Conservation (phyloP, 2,797 vertebrate species). For the Gymnopithys bicolor region DNA sequence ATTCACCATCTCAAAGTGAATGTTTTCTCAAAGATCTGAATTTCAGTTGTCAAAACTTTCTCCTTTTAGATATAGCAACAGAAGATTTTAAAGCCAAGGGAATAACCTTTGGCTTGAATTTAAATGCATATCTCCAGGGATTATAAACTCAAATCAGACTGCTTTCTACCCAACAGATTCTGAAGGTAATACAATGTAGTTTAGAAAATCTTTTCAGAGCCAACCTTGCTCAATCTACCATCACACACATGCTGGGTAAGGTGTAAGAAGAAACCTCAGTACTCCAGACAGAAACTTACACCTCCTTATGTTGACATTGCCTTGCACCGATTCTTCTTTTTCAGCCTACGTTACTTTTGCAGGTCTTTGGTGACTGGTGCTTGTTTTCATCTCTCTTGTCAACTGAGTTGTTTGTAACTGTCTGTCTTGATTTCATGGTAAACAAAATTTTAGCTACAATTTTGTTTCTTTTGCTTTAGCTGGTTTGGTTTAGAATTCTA, state of each 20-base stretch:
- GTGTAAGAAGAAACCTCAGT: not conserved
- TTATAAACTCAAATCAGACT: slow-evolving; percentile 1
- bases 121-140: not conserved
- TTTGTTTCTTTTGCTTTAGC: not conserved
- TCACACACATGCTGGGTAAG: accelerated
- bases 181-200: not conserved
- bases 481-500: not conserved
- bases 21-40: slow-evolving; percentile 36
- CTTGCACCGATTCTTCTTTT: not conserved
- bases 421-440: not conserved
- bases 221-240: not conserved
- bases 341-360: not conserved
- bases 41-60: slow-evolving; percentile 49
- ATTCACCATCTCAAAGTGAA: slow-evolving; percentile 43
- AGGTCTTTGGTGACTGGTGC: not conserved
- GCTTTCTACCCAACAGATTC: not conserved
- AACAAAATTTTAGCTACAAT: not conserved
- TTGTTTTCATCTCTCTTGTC: not conserved
- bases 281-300: not conserved
- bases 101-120: slow-evolving; percentile 47
- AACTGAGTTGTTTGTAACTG: not conserved
- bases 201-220: not conserved
- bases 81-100: slow-evolving; percentile 1
- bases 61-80: slow-evolving; percentile 7
- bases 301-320: not conserved